phyloP scores from a whole-genome alignment of 2,888 invertebrate genomes.

The Scaptomyza parva region DNA sequence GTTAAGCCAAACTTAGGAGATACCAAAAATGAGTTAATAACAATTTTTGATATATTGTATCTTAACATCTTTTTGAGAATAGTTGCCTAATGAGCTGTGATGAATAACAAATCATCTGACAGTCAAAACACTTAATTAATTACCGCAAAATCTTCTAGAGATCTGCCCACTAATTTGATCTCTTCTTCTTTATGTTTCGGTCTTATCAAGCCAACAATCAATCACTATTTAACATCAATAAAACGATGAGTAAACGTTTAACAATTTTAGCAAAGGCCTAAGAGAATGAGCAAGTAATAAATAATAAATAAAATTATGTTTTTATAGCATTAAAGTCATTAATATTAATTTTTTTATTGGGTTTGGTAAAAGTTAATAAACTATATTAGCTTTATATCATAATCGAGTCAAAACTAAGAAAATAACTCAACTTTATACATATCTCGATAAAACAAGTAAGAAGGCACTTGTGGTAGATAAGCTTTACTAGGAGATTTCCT shows the following conservation, averaged over 20 bases:
- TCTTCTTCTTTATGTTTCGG: neutral
- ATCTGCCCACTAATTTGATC: constrained; percentile 8
- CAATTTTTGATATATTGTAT: too few relatives aligned
- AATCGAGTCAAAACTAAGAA: neutral
- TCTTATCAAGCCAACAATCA: constrained; percentile 32
- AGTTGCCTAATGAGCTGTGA: constrained; percentile 6
- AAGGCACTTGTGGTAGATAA: too few relatives aligned
- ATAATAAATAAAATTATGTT: too few relatives aligned
- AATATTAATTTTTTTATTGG: too few relatives aligned
- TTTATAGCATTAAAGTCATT: neutral
- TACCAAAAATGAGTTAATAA: too few relatives aligned
- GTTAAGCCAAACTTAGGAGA: too few relatives aligned
- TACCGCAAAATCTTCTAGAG: neutral
- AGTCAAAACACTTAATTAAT: constrained; percentile 19
- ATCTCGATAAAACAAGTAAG: neutral
- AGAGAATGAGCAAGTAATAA: neutral
- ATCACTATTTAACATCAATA: constrained; percentile 25
- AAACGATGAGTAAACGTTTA: neutral
- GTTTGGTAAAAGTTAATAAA: too few relatives aligned
- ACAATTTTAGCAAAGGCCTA: neutral
- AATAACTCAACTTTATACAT: neutral
- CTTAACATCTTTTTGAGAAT: too few relatives aligned
- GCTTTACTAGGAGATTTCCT: too few relatives aligned
- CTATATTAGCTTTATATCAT: neutral
- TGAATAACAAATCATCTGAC: neutral